A percentile compares a stretch with the other conserved stretches of the same genome.
These are phyloP conservation scores for Thecophora atra DNA, from an alignment of 2,888 invertebrate species.

Conservation along the genomic window DNA sequence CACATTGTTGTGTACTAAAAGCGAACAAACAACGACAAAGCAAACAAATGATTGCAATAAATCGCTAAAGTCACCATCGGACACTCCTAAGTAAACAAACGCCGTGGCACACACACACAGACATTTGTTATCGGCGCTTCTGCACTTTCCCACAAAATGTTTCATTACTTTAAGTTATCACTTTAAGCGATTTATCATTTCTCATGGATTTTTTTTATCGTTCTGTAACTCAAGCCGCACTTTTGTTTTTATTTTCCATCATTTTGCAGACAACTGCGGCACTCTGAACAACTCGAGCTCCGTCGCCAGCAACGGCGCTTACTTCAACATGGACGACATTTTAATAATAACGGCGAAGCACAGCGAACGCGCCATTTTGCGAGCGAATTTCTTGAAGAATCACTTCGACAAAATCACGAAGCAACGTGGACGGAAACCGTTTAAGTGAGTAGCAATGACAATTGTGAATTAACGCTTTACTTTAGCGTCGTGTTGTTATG, in stretches of 20 bases:
- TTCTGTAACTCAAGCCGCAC: slow-evolving; percentile 30
- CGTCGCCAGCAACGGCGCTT: slow-evolving; percentile 47
- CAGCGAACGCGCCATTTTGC: slow-evolving; percentile 80
- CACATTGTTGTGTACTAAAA: slow-evolving; percentile 25
- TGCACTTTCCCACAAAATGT: neutral
- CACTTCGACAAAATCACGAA: slow-evolving; percentile 87
- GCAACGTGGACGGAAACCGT: slow-evolving; percentile 81
- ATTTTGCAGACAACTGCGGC: slow-evolving; percentile 64
- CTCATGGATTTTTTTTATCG: no score
- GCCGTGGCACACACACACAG: neutral
- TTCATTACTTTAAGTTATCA: no score
- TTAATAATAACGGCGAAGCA: slow-evolving; percentile 81
- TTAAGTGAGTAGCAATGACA: slow-evolving; percentile 71
- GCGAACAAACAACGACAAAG: slow-evolving; percentile 26
- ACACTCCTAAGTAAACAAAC: slow-evolving; percentile 58
- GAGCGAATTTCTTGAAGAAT: slow-evolving; percentile 83
- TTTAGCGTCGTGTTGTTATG: neutral
- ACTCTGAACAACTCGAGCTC: slow-evolving; percentile 56
- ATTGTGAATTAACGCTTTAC: neutral
- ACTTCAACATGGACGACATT: slow-evolving; percentile 79
- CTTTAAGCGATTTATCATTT: no score
- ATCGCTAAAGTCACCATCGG: slow-evolving; percentile 45
- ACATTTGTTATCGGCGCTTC: neutral
- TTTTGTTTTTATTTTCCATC: slow-evolving; percentile 43
- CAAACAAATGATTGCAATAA: slow-evolving; percentile 51